Conservation (phyloP, 1,140 invertebrate genomes). For the Tribolium castaneum region DNA sequence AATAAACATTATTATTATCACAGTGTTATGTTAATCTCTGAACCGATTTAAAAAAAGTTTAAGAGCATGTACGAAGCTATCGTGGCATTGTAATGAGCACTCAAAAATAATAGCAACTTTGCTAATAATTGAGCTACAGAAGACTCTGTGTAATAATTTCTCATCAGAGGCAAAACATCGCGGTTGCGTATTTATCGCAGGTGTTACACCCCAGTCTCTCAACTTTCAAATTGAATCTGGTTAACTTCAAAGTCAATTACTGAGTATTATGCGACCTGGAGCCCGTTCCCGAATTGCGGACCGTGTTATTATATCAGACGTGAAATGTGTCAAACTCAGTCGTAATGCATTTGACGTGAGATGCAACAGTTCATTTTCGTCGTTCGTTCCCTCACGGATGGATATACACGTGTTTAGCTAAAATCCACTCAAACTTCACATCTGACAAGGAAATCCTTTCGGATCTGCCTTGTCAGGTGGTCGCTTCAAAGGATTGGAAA, state of each 20-base stretch:
- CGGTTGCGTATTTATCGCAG: slow-evolving; percentile 3
- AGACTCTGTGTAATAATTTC: no score
- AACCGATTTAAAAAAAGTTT: no score
- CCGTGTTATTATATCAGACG: slow-evolving; percentile 6
- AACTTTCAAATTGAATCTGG: slow-evolving; percentile 29
- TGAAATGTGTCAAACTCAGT: slow-evolving; percentile 17
- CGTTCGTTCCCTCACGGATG: slow-evolving; percentile 3
- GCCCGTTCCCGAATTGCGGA: neutral
- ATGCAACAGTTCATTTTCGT: slow-evolving; percentile 38
- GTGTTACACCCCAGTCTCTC: neutral
- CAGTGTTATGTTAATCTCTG: no score
- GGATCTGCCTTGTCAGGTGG: slow-evolving; percentile 43
- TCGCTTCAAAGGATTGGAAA: slow-evolving; percentile 46
- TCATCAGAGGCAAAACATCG: neutral
- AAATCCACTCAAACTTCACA: slow-evolving; percentile 47
- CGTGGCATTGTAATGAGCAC: no score
- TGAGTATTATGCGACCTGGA: slow-evolving; percentile 11
- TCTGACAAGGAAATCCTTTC: slow-evolving; percentile 46
- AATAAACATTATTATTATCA: no score
- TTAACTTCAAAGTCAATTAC: slow-evolving; percentile 34
- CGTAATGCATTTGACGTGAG: slow-evolving; percentile 30
- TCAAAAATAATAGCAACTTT: no score
- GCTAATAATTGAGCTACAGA: no score
- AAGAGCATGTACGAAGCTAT: no score
- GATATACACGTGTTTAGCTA: slow-evolving; percentile 42